These are phyloP conservation scores for Dendrolimus houi DNA, from an alignment of 2,888 invertebrate species.

Conservation along the genomic window DNA sequence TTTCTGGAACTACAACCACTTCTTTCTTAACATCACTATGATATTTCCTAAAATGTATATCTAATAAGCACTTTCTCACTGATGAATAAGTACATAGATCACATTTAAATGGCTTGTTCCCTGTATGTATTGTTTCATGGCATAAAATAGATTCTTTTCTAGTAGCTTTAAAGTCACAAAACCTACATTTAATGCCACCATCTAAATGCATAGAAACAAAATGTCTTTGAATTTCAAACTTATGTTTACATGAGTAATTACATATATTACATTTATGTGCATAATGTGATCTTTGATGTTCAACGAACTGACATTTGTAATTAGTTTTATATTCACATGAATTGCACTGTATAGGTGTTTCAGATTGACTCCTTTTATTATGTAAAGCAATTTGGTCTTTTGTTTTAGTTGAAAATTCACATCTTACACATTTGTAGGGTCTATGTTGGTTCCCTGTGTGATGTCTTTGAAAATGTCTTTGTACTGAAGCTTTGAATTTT, in stretches of 20 bases:
- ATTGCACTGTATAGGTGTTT: slow-evolving; percentile 21
- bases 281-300: slow-evolving; percentile 48
- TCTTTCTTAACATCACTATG: slow-evolving; percentile 27
- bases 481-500: slow-evolving; percentile 49
- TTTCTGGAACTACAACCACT: slow-evolving; percentile 26
- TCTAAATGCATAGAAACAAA: slow-evolving; percentile 37
- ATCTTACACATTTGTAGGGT: slow-evolving; percentile 49
- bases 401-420: slow-evolving; percentile 54
- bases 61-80: slow-evolving; percentile 30
- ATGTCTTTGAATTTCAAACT: slow-evolving; percentile 46
- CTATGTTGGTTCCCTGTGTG: slow-evolving; percentile 38
- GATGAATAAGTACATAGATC: slow-evolving; percentile 36
- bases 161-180: slow-evolving; percentile 36
- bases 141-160: slow-evolving; percentile 38
- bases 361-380: slow-evolving; percentile 41
- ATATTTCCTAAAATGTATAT: slow-evolving; percentile 34
- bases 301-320: slow-evolving; percentile 41
- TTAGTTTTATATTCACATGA: slow-evolving; percentile 32
- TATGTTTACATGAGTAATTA: slow-evolving; percentile 36
- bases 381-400: slow-evolving; percentile 53
- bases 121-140: slow-evolving; percentile 46
- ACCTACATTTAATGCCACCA: slow-evolving; percentile 36
- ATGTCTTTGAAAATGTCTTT: slow-evolving; percentile 49
- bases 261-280: slow-evolving; percentile 39
- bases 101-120: slow-evolving; percentile 46